Conservation (phyloP, 2,113 vertebrate species). For the Artemisiospiza belli region DNA sequence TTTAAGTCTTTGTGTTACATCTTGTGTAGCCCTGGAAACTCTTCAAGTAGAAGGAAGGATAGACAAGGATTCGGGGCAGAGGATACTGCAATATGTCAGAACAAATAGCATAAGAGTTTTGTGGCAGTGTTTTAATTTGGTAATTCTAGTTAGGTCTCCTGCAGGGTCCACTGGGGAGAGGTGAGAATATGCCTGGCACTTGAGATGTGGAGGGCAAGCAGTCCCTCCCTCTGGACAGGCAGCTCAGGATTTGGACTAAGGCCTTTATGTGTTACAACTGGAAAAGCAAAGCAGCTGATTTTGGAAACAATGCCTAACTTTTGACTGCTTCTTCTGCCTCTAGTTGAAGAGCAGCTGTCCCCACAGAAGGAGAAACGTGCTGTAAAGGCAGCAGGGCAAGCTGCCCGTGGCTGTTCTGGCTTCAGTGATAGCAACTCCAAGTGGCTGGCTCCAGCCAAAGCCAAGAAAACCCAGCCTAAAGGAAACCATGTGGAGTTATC, state of each 20-base stretch:
- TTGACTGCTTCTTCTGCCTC: rapidly evolving
- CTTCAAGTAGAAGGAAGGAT: rapidly evolving
- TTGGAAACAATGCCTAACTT: background rate
- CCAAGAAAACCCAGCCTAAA: conserved; percentile 64
- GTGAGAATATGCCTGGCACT: background rate
- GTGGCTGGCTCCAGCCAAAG: conserved; percentile 78
- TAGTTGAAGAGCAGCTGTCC: background rate
- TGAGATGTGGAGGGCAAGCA: background rate
- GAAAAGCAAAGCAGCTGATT: background rate
- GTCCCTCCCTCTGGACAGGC: background rate
- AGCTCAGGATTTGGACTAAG: background rate
- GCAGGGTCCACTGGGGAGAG: rapidly evolving
- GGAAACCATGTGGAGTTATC: conserved; percentile 77
- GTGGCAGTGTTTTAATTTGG: background rate
- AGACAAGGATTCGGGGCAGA: background rate
- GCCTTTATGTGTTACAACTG: background rate
- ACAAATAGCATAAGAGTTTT: rapidly evolving
- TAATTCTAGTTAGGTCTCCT: background rate
- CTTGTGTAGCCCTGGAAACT: background rate
- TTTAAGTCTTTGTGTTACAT: rapidly evolving
- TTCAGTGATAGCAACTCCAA: conserved; percentile 82
- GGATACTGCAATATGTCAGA: rapidly evolving
- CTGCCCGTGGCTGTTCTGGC: background rate
- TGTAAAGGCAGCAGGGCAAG: background rate
- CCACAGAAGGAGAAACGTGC: background rate